phyloP scores from a whole-genome alignment of 2,113 vertebrate species.

The Microcebus lehilahytsara region DNA sequence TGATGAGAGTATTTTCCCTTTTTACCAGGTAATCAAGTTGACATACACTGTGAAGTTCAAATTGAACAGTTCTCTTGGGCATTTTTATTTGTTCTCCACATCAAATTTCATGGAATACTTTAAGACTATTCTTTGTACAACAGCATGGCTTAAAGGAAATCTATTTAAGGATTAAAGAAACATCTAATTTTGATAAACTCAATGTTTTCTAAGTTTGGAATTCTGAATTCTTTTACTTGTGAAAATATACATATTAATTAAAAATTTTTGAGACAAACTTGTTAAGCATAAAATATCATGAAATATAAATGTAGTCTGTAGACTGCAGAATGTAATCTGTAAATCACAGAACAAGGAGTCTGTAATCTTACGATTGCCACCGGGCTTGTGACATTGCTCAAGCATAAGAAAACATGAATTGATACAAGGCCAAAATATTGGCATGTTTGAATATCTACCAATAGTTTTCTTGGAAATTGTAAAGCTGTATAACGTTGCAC shows the following conservation, averaged over 20 bases:
- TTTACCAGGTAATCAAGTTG: constrained; percentile 52
- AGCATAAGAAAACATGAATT: not conserved
- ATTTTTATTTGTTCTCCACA: constrained; percentile 52
- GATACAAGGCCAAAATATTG: not conserved
- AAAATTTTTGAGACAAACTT: constrained; percentile 3
- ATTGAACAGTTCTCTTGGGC: constrained; percentile 49
- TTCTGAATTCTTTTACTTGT: constrained; percentile 34
- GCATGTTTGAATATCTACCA: not conserved
- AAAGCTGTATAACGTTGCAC: not conserved
- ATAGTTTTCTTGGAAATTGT: not conserved
- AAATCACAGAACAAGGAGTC: not conserved
- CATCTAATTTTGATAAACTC: constrained; percentile 43
- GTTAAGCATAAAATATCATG: not conserved
- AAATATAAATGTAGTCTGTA: not conserved
- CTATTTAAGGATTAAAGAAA: constrained; percentile 56
- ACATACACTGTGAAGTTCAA: constrained; percentile 49
- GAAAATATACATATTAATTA: not conserved
- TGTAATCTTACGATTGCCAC: not conserved
- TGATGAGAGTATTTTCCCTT: constrained; percentile 1
- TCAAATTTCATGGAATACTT: constrained; percentile 44
- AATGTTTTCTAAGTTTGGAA: constrained; percentile 16
- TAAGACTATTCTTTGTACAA: constrained; percentile 41
- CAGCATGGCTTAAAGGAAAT: constrained; percentile 48
- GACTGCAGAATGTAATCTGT: not conserved
- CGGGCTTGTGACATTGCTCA: not conserved